phyloP scores from a whole-genome alignment of 53 echinoderm and acorn worm species.

The Echinometra lucunter region DNA sequence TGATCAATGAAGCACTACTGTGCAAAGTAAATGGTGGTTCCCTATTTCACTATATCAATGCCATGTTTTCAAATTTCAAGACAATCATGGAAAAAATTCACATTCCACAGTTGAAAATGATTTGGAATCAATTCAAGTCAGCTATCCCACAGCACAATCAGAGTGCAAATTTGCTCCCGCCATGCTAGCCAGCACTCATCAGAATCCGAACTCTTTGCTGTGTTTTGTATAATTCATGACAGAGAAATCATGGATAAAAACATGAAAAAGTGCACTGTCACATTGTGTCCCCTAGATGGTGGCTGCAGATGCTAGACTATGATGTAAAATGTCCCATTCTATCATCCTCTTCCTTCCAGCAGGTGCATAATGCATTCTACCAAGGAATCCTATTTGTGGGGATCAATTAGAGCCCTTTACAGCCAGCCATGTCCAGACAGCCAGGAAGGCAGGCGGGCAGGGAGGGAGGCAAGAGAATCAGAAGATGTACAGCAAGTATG shows the following conservation, averaged over 20 bases:
- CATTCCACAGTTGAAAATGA: neutral
- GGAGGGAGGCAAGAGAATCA: neutral
- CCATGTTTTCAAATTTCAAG: neutral
- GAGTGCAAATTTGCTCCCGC: neutral
- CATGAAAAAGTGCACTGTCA: neutral
- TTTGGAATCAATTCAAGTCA: neutral
- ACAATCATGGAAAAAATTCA: neutral
- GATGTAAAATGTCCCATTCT: slow-evolving; percentile 12
- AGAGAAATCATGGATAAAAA: too few species aligned
- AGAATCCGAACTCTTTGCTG: neutral
- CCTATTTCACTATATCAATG: too few species aligned
- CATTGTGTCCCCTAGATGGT: neutral
- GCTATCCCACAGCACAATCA: neutral
- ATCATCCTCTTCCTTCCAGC: neutral
- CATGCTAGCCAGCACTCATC: neutral
- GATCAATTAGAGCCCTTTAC: slow-evolving; percentile 55
- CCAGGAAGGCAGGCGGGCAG: neutral
- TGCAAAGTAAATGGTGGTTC: too few species aligned
- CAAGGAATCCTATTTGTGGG: slow-evolving; percentile 38
- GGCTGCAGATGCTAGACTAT: neutral
- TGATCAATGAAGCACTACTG: too few species aligned
- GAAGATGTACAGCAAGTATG: neutral
- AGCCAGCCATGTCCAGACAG: neutral
- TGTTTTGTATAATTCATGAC: neutral
- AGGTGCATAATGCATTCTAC: slow-evolving; percentile 44